A percentile compares a stretch with the other conserved stretches of the same genome.
These are phyloP conservation scores for Paramormyrops kingsleyae DNA, from an alignment of 2,113 vertebrate species.

Conservation along the genomic window DNA sequence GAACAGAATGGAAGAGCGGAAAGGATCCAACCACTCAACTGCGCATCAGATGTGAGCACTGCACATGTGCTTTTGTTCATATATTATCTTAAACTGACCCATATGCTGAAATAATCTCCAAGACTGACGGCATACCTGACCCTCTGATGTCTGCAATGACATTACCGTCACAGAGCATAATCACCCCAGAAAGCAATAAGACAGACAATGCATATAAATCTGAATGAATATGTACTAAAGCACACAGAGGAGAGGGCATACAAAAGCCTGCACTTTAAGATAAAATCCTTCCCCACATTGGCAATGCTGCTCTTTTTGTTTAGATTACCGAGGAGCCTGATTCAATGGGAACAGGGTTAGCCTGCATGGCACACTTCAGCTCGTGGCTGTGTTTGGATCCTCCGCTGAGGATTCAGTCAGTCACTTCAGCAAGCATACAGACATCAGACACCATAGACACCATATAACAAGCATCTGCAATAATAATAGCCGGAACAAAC, in stretches of 20 bases:
- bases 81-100: not conserved
- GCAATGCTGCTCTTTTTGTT: not conserved
- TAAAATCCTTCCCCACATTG: not conserved
- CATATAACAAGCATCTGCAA: not conserved
- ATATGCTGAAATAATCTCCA: not conserved
- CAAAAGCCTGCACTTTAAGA: not conserved
- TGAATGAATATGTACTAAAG: not conserved
- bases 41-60: not conserved
- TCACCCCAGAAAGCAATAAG: slow-evolving; percentile 1
- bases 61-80: not conserved
- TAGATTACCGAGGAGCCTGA: not conserved
- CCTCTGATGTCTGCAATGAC: not conserved
- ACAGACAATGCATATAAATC: not conserved
- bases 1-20: not conserved
- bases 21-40: not conserved
- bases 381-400: not conserved
- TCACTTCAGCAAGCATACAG: not conserved
- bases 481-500: not conserved
- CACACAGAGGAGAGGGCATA: not conserved
- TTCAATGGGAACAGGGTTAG: not conserved
- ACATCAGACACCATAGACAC: too few relatives aligned
- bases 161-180: not conserved
- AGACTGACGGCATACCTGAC: not conserved
- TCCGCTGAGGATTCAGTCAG: not conserved
- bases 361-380: not conserved